Conservation (phyloP, 2,113 vertebrate species). For the Brachypteracias leptosomus region DNA sequence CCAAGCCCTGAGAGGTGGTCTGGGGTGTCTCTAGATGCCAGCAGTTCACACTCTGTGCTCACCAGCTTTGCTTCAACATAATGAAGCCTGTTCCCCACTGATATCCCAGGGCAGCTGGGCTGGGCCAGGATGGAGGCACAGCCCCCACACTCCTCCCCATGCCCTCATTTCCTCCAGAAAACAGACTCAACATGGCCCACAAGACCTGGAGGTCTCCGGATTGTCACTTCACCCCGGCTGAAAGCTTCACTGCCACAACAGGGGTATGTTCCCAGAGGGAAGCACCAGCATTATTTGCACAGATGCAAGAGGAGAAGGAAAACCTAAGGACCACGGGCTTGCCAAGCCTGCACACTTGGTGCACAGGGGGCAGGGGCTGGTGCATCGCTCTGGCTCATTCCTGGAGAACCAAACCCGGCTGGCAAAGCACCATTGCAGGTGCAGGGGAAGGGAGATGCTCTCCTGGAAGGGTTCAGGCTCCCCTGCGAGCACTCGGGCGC, state of each 20-base stretch:
- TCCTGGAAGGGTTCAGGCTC: background rate
- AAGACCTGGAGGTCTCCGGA: background rate
- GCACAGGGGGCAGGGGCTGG: background rate
- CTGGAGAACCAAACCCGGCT: background rate
- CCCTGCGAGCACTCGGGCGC: background rate
- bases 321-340: background rate
- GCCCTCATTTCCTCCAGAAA: background rate
- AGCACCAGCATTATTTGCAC: background rate
- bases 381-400: background rate
- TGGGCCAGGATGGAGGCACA: background rate
- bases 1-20: background rate
- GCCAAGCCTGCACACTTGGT: background rate
- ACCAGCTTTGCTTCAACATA: background rate
- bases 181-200: background rate
- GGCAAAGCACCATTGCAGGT: background rate
- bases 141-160: rapidly evolving
- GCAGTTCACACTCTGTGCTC: background rate
- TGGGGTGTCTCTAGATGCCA: background rate
- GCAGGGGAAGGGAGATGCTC: rapidly evolving
- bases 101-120: background rate
- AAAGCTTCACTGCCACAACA: background rate
- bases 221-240: rapidly evolving
- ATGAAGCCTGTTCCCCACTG: background rate
- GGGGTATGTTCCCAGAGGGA: background rate
- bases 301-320: background rate